phyloP scores from a whole-genome alignment of 2,113 vertebrate genomes.

The Corythaeola cristata region DNA sequence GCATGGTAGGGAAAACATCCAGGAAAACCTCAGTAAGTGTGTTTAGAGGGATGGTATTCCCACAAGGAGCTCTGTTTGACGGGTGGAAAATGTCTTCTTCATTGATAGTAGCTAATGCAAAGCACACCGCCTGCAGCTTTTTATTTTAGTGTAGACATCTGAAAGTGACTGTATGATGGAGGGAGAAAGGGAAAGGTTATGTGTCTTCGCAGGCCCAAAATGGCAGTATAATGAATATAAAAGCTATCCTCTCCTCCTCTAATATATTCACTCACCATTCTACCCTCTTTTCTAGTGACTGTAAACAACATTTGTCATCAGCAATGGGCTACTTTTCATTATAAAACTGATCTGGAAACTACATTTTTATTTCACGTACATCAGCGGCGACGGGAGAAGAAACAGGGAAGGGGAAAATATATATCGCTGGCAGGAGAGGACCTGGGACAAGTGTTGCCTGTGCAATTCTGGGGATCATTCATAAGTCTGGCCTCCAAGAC shows the following conservation, averaged over 20 bases:
- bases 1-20: background rate
- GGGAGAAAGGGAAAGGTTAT: constrained; percentile 71
- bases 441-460: constrained; percentile 44
- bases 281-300: constrained; percentile 69
- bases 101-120: constrained; percentile 70
- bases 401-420: constrained; percentile 53
- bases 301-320: constrained; percentile 79
- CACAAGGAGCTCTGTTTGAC: constrained; percentile 55
- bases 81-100: constrained; percentile 64
- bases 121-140: constrained; percentile 69
- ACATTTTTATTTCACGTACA: constrained; percentile 75
- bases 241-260: constrained; percentile 70
- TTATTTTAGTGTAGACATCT: constrained; percentile 77
- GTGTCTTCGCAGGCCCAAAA: constrained; percentile 71
- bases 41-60: constrained; percentile 41
- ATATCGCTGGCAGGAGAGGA: constrained; percentile 41
- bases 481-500: constrained; percentile 73
- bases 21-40: background rate
- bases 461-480: constrained; percentile 63
- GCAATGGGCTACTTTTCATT: constrained; percentile 74
- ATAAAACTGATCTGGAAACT: constrained; percentile 70
- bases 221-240: constrained; percentile 75
- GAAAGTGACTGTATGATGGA: constrained; percentile 72
- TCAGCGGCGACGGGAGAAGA: constrained; percentile 28
- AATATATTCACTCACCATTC: constrained; percentile 75